phyloP scores from a whole-genome alignment of 2,888 invertebrate species.

The Oconnorella tubifera region DNA sequence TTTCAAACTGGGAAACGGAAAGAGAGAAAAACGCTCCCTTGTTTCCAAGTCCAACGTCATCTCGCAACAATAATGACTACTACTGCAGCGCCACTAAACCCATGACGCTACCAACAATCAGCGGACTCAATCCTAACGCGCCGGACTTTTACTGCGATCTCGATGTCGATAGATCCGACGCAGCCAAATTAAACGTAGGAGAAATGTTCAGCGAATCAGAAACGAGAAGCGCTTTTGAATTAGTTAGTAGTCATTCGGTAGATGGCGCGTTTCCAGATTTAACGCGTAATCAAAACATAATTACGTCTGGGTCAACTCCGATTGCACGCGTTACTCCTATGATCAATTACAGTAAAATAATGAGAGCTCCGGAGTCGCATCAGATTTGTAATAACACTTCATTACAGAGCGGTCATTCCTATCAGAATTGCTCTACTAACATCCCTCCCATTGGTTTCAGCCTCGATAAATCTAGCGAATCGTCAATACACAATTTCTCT shows the following conservation, averaged over 20 bases:
- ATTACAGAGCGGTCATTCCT: no score
- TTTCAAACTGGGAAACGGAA: no score
- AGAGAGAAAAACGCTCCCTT: background rate
- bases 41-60: background rate
- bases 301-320: background rate
- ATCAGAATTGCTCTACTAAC: no score
- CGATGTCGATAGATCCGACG: background rate
- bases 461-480: no score
- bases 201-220: background rate
- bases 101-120: conserved; percentile 4
- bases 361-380: no score
- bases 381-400: no score
- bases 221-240: background rate
- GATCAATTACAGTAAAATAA: no score
- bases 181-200: no score
- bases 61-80: background rate
- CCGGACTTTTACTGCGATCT: conserved; percentile 13
- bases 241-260: background rate
- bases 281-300: background rate
- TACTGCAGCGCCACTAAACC: background rate
- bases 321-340: background rate
- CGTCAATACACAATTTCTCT: no score
- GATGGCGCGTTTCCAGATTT: background rate
- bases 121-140: conserved; percentile 15
- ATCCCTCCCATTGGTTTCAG: no score